Evolutionary conservation across 2,888 invertebrate genomes (phyloP), one percentile per base, ranked within the genome.

Genomic region (Plagodis dolabraria): DNA sequence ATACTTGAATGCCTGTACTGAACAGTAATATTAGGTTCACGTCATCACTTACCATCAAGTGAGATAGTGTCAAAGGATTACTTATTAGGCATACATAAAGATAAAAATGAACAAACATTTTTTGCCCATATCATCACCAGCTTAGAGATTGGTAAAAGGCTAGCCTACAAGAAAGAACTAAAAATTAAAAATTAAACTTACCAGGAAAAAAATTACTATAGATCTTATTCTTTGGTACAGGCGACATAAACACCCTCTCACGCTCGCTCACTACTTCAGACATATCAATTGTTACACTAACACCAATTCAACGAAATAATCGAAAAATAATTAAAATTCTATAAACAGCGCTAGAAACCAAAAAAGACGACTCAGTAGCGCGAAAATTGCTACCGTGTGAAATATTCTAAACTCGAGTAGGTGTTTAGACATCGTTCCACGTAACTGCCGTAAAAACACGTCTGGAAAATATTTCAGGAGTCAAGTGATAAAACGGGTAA

Each of bases 221-320:
- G 12, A 48, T 55, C 42, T 65, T 64, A 9, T 65, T 64, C 38
- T 54, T 57, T 11, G 49, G 54, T 8, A 64, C 52, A 11, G 69
- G 69, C 9, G 69, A 69, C 61, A 67, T 53, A 51, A 69, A 66
- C 46, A 63, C 63, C 22, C 57, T 64, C 7, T 67, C 69, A 0
- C 69, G 64, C 43, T 65, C 69, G 62, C 63, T 64, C 6, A 55
- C 60, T 10, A 56, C 57, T 6, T 58, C 52, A 6, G 51, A 46
- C 57, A 46, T 56, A 42, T 58, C 46, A 38, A 49, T 36, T 5
- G 33, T 34, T 40, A 42, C 50, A 10, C 56, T 53, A 8, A 47
- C 38, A 12, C 53, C 8, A 34, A 35, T 9, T n/a, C 11, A 44
- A 38, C 9, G 8, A 43, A 44, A 47, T n/a, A n/a, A n/a, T n/a